Evolutionary conservation across 1,140 invertebrate genomes (phyloP), one percentile per base, ranked within the genome.

Genomic region (Anoplophora glabripennis): DNA sequence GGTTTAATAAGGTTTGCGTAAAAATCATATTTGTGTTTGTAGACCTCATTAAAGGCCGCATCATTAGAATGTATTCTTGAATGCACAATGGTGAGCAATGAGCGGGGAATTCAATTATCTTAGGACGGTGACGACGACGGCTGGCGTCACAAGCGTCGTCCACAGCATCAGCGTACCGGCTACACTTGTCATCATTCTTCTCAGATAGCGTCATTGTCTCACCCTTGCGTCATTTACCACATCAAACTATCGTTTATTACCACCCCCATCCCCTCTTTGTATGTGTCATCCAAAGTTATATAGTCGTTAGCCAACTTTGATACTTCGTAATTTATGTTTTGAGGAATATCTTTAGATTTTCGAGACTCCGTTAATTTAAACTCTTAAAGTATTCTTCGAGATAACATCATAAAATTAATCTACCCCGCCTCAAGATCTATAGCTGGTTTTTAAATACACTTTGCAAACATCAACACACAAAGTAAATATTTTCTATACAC

Each of bases 181-280:
- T 36, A 46, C 34, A 47, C 21, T 46, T 63, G 63, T 71, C 69
- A 71, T 71, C 67, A 66, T 64, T 71, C 69, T 69, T 71, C 58
- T 17, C 46, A 66, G 68, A 72, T 70, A 70, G 64, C 63, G 66
- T 63, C 70, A 72, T 72, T 72, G 70, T 72, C 70, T 72, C 70
- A 70, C 70, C 66, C 70, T 70, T 72, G 68, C 68, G 46, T 72
- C 70, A 72, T 72, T 72, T 69, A 72, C 59, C 68, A 60, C 70
- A 72, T 72, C 70, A 72, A 72, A 72, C 58, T 67, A 58, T 72
- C 70, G 68, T 72, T 72, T 72, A 63, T 72, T 70, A 72, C 47
- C 18, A 49, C 12, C 21, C 28, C 47, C 14, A 40, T 12, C 38
- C 38, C 38, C 38, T 40, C 44, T 46, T 46, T 28, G 44, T 17